Conservation (phyloP, 2,797 vertebrate species). For the Cryptoblepharus egeriae region DNA sequence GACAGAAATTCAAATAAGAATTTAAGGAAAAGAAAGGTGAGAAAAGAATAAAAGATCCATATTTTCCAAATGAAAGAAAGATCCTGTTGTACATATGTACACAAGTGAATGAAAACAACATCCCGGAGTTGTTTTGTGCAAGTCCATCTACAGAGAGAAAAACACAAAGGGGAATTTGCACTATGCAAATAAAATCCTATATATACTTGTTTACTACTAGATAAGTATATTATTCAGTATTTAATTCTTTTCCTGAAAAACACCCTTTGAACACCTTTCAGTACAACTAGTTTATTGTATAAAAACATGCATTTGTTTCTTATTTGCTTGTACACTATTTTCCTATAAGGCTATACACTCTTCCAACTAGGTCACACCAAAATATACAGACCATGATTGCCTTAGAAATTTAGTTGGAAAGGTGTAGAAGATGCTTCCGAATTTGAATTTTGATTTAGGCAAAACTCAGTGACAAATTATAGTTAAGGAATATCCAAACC, state of each 20-base stretch:
- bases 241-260: background rate
- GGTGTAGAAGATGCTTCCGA: background rate
- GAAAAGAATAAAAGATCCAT: background rate
- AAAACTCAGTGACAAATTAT: background rate
- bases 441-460: background rate
- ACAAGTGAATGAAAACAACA: background rate
- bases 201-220: rapidly evolving
- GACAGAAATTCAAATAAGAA: background rate
- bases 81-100: background rate
- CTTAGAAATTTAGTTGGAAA: background rate
- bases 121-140: conserved; percentile 32
- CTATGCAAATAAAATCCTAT: background rate
- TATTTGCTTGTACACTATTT: background rate
- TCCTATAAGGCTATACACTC: background rate
- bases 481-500: background rate
- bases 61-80: conserved; percentile 15
- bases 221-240: background rate
- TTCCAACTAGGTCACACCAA: background rate
- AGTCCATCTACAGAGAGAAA: conserved; percentile 37
- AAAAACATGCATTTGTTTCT: background rate
- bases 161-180: background rate
- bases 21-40: background rate
- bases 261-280: background rate
- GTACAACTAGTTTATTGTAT: background rate
- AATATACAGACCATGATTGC: background rate